phyloP scores from a whole-genome alignment of 2,113 vertebrate species.

The Alexandromys fortis region DNA sequence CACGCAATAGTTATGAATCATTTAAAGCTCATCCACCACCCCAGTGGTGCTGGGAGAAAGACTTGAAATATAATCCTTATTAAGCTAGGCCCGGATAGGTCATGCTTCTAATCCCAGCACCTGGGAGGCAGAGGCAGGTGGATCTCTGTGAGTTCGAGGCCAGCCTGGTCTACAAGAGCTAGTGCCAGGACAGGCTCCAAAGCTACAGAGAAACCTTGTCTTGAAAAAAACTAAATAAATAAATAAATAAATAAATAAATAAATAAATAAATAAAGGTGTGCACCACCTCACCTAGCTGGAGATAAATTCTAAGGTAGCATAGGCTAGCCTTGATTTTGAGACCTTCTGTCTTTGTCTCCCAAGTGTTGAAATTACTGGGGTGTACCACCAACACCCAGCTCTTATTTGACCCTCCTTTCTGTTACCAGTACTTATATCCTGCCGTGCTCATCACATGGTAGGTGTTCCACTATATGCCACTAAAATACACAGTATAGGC shows the following conservation, averaged over 20 bases:
- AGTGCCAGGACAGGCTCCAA: no score
- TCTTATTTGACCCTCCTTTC: neutral
- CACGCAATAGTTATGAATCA: neutral
- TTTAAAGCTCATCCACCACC: neutral
- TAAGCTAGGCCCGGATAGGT: neutral
- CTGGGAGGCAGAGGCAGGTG: no score
- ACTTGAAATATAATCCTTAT: neutral
- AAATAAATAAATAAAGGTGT: no score
- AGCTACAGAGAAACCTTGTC: no score
- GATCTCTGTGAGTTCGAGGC: no score
- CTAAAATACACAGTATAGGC: neutral
- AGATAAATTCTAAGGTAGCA: neutral
- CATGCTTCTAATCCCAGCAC: neutral
- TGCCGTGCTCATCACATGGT: neutral
- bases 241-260: no score
- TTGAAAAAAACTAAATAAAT: no score
- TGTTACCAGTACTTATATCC: neutral
- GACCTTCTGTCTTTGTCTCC: neutral
- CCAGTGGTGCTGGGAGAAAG: neutral
- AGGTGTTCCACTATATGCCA: neutral
- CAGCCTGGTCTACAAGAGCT: no score
- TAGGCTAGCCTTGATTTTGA: neutral
- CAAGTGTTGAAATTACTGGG: neutral
- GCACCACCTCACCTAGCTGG: neutral
- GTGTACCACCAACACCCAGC: neutral